Evolutionary conservation across 2,888 invertebrate species (phyloP).

Genomic region (Stegophylla sp.): DNA sequence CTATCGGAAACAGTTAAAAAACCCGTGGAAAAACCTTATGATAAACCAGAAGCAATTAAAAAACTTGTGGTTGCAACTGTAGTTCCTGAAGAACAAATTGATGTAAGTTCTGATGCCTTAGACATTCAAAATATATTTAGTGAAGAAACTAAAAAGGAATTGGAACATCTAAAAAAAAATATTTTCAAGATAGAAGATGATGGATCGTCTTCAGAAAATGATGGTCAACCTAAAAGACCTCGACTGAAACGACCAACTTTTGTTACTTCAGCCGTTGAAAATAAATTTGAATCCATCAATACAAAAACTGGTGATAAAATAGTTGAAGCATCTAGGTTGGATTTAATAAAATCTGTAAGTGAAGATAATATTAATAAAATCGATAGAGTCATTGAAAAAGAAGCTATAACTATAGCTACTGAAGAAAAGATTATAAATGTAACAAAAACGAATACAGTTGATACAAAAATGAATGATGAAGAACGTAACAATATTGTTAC

Average conservation of each 20-base stretch:
- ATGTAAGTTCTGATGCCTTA: constrained; percentile 25
- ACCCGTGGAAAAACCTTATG: no score
- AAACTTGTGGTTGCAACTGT: not conserved
- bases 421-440: not conserved
- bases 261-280: constrained; percentile 30
- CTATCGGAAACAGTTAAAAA: not conserved
- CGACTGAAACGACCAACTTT: constrained; percentile 53
- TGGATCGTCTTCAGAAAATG: constrained; percentile 55
- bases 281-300: constrained; percentile 19
- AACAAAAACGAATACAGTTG: no score
- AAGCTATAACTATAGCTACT: no score
- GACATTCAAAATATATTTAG: constrained; percentile 39
- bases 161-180: constrained; percentile 52
- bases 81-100: constrained; percentile 21
- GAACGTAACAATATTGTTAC: not conserved
- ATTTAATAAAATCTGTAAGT: constrained; percentile 2
- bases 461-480: not conserved
- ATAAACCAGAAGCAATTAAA: constrained; percentile 7
- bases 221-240: constrained; percentile 48
- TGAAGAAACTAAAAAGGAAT: constrained; percentile 54
- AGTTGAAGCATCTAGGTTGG: not conserved
- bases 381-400: not conserved
- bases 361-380: constrained; percentile 20
- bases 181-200: constrained; percentile 55
- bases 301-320: not conserved